A percentile compares a stretch with the other conserved stretches of the same genome.
Conservation (phyloP, 2,113 vertebrate species). For the Tyrannus savana region DNA sequence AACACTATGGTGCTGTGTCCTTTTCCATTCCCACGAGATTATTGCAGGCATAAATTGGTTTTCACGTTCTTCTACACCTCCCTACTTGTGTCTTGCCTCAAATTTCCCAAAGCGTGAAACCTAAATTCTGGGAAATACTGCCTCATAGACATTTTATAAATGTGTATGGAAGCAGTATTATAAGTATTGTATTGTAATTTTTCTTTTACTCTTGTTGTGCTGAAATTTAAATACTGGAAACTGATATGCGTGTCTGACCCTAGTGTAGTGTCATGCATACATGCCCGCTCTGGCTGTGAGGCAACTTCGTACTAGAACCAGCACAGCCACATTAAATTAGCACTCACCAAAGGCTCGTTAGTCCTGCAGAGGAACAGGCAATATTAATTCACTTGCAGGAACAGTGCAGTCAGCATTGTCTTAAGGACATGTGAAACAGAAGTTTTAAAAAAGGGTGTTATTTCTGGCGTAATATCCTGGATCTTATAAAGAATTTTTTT, state of each 20-base stretch:
- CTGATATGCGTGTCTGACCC: fast-evolving
- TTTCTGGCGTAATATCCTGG: not conserved
- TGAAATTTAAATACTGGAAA: not conserved
- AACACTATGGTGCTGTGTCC: not conserved
- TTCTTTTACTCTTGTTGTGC: not conserved
- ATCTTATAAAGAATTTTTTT: not conserved
- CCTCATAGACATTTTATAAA: not conserved
- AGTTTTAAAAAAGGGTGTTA: not conserved
- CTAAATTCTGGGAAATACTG: not conserved
- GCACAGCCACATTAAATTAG: not conserved
- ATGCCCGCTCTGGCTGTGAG: not conserved
- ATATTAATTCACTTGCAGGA: not conserved
- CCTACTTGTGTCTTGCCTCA: not conserved
- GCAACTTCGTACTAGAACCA: not conserved
- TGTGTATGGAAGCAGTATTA: not conserved
- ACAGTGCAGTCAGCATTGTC: not conserved
- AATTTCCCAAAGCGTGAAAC: not conserved
- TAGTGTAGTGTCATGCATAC: not conserved
- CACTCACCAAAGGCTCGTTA: not conserved
- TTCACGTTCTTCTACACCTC: not conserved
- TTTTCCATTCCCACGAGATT: not conserved
- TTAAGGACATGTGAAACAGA: not conserved
- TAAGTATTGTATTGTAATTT: not conserved
- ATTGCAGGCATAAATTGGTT: not conserved
- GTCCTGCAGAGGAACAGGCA: not conserved